Evolutionary conservation across 1,140 invertebrate species (phyloP), one percentile per base, ranked within the genome.

Genomic region (Brachionus calyciflorus): DNA sequence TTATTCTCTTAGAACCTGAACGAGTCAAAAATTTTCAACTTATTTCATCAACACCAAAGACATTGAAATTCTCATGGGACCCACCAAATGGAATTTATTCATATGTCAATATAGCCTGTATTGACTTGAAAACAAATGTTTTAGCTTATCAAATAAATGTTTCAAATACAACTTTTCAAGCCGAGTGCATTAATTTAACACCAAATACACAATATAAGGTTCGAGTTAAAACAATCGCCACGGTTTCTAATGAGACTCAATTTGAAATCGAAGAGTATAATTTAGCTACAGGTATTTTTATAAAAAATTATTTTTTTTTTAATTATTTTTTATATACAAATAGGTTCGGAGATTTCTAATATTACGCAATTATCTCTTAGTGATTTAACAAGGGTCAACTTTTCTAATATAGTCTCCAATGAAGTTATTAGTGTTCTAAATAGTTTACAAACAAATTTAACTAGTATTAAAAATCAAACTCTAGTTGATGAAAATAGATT

Each of bases 401-500:
- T 60, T 60, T 37, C 55, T 1, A 33, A 33, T 17, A 17, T 21
- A 12, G 19, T 7, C 41, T 44, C 60, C 17, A 37, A 9, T 21
- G 9, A 65, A 1, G 14, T 65, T 44, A 14, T 14, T 24, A 7
- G 44, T 21, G 7, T 60, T 6, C 30, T 60, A 37, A 40, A 40
- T 17, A 60, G 9, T n/a, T 17, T 60, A 33, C 28, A 60, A n/a
- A 60, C n/a, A 40, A 60, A 60, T 60, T 60, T 60, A 7, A 60
- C 55, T 19, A 60, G 10, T 24, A 44, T 65, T 26, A 65, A 65
- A 24, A 41, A 65, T 14, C 17, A 44, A 14, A 46, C 44, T 46
- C n/a, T 7, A 5, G 3, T 14, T 14, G 44, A 46, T 14, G 44
- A 46, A 46, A 37, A 65, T 65, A 10, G 12, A 10, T 65, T 65